Evolutionary conservation across 1,140 invertebrate genomes (phyloP).

Genomic region (Drosophila guanche): DNA sequence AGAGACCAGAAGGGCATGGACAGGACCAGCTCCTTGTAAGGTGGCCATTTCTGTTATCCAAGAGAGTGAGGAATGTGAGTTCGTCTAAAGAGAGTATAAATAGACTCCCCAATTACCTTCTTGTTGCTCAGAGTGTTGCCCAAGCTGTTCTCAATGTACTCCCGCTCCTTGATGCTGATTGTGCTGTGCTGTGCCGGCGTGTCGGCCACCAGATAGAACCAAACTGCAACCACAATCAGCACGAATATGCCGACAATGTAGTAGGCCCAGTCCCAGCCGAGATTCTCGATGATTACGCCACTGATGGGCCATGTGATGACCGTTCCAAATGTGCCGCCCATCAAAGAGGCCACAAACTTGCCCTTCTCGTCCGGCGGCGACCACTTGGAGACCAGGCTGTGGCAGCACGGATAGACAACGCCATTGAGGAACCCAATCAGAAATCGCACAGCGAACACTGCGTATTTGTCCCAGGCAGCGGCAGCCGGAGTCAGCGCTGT

Average conservation of each 20-base stretch:
- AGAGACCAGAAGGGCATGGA: constrained; percentile 89
- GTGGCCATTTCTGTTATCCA: constrained; percentile 84
- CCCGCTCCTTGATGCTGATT: constrained; percentile 90
- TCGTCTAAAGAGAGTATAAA: too few species aligned
- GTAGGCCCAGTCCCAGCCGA: constrained; percentile 90
- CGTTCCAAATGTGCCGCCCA: constrained; percentile 91
- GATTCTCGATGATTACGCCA: constrained; percentile 86
- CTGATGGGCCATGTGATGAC: constrained; percentile 90
- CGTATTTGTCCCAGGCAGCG: constrained; percentile 86
- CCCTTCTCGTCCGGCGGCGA: constrained; percentile 90
- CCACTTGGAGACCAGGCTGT: constrained; percentile 89
- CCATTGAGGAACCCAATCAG: constrained; percentile 88
- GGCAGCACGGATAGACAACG: constrained; percentile 89
- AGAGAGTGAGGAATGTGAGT: too few species aligned
- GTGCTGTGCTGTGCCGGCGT: constrained; percentile 89
- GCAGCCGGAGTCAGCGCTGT: constrained; percentile 88
- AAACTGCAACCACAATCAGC: constrained; percentile 86
- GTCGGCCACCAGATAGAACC: constrained; percentile 88
- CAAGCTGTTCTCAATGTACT: constrained; percentile 88
- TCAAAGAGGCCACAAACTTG: constrained; percentile 89
- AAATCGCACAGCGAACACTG: constrained; percentile 87
- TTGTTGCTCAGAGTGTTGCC: constrained; percentile 80
- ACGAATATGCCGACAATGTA: constrained; percentile 88
- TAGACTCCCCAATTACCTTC: constrained; percentile 47
- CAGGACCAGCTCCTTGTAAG: constrained; percentile 86